Conservation (phyloP, 2,113 vertebrate species). For the Uropsilus gracilis region DNA sequence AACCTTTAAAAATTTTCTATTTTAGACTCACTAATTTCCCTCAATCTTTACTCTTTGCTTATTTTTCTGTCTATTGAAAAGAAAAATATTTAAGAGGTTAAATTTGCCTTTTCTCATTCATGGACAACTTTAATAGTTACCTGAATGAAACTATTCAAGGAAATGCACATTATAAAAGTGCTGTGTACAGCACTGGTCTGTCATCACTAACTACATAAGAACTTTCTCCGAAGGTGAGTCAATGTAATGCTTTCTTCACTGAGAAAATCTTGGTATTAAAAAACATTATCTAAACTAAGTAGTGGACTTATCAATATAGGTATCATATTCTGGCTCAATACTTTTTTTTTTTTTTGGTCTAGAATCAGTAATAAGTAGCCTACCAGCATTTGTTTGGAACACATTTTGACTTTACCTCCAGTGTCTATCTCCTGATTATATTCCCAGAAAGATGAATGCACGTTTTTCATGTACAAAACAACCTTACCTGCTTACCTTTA, state of each 20-base stretch:
- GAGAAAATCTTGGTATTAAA: constrained; percentile 1
- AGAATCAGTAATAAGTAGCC: not conserved
- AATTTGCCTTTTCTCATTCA: not conserved
- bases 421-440: not conserved
- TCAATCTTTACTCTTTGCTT: not conserved
- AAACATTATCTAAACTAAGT: not conserved
- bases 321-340: not conserved
- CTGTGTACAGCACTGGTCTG: not conserved
- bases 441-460: not conserved
- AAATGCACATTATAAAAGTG: not conserved
- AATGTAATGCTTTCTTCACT: not conserved
- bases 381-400: not conserved
- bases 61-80: not conserved
- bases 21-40: not conserved
- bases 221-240: not conserved
- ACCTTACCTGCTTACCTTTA: not conserved
- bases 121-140: not conserved
- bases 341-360: not conserved
- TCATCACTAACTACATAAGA: not conserved
- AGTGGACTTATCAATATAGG: not conserved
- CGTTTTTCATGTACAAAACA: not conserved
- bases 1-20: not conserved
- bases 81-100: not conserved
- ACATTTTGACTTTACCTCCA: not conserved
- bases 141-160: not conserved